Percentiles rank a stretch among this genome's conserved stretches.
Conservation (phyloP, 2,797 vertebrate genomes). For the Lates japonicus region DNA sequence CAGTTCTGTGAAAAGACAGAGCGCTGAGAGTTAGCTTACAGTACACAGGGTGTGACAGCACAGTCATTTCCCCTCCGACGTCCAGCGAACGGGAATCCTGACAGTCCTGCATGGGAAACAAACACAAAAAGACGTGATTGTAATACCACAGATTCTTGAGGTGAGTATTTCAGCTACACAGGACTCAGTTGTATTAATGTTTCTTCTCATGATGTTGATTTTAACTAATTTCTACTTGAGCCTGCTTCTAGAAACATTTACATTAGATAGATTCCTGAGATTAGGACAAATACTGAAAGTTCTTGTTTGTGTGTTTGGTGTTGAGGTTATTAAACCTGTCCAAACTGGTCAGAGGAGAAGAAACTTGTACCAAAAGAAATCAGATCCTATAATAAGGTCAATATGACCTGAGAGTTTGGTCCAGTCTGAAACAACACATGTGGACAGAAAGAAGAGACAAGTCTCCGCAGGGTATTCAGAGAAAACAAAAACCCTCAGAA, state of each 20-base stretch:
- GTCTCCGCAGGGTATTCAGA: background rate
- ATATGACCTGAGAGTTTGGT: background rate
- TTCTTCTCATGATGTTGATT: background rate
- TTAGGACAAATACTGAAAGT: background rate
- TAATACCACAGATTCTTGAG: background rate
- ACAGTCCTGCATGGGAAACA: conserved; percentile 16
- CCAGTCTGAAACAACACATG: background rate
- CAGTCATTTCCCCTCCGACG: conserved; percentile 47
- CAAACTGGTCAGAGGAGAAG: background rate
- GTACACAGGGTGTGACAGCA: conserved; percentile 48
- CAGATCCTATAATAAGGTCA: background rate
- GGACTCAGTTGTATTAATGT: background rate
- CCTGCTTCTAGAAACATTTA: background rate
- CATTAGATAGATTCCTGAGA: background rate
- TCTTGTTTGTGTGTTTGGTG: background rate
- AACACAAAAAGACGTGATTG: background rate
- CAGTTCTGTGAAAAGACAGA: conserved; percentile 6
- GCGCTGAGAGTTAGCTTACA: conserved; percentile 27
- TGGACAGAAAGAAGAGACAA: background rate
- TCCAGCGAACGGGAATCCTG: background rate
- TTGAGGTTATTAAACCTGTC: background rate
- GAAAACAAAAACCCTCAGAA: background rate
- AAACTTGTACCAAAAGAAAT: conserved; percentile 8
- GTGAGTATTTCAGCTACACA: background rate
- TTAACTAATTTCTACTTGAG: background rate